Evolutionary conservation across 2,113 vertebrate genomes (phyloP).

Genomic region (Microtus montanus): DNA sequence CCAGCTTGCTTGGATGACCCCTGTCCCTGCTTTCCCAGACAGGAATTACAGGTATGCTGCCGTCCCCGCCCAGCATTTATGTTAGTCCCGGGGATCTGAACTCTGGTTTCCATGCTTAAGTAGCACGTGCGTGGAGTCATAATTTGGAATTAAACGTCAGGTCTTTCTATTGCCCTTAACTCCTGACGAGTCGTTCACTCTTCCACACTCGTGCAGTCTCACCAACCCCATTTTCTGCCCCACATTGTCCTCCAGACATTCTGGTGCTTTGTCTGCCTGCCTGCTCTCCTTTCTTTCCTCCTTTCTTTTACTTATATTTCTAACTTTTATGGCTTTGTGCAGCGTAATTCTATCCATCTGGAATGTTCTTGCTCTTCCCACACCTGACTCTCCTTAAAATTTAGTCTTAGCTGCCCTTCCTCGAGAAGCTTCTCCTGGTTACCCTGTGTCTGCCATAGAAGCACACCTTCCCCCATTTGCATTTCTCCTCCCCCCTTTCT

Average conservation of each 20-base stretch:
- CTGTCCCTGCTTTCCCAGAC: not conserved
- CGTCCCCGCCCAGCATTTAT: not conserved
- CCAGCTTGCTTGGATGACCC: not conserved
- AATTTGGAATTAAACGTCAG: not conserved
- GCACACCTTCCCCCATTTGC: not conserved
- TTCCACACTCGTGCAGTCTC: rapidly evolving
- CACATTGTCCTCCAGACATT: not conserved
- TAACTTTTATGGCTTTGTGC: not conserved
- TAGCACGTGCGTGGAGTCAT: not conserved
- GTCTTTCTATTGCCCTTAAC: not conserved
- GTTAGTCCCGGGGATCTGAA: too few species aligned
- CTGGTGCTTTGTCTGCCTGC: not conserved
- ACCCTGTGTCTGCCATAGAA: not conserved
- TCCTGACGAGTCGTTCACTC: not conserved
- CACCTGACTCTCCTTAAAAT: not conserved
- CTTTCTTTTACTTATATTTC: not conserved
- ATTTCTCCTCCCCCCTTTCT: too few species aligned
- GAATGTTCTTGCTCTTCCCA: not conserved
- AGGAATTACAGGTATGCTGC: not conserved
- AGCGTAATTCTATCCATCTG: constrained; percentile 12
- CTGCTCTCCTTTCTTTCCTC: not conserved
- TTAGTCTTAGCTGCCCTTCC: not conserved
- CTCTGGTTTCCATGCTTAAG: not conserved
- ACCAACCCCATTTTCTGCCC: not conserved
- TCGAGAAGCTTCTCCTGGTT: not conserved